Evolutionary conservation across 1,140 invertebrate species (phyloP).

Genomic region (Bathynomus jamesi): DNA sequence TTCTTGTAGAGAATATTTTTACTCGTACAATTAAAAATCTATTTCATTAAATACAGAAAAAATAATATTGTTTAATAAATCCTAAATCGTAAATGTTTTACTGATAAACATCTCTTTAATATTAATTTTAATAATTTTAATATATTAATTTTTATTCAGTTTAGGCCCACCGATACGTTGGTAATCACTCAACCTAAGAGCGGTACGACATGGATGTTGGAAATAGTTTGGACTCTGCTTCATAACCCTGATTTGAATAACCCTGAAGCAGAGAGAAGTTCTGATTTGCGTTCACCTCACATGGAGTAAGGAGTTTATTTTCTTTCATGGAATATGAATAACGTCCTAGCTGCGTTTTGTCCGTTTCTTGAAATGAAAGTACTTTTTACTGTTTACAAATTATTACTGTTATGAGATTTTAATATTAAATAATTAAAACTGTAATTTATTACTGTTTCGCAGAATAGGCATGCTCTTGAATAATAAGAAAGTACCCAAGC

Average conservation of each 20-base stretch:
- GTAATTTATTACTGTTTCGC: background rate
- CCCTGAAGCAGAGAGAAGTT: background rate
- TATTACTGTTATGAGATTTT: background rate
- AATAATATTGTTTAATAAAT: too few relatives aligned
- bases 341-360: too few relatives aligned
- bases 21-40: too few relatives aligned
- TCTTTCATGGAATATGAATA: too few relatives aligned
- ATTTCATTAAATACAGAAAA: too few relatives aligned
- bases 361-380: too few relatives aligned
- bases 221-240: conserved; percentile 65
- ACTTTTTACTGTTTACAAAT: background rate
- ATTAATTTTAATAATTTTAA: too few relatives aligned
- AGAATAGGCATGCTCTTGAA: background rate
- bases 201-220: conserved; percentile 74
- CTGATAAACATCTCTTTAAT: too few relatives aligned
- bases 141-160: too few relatives aligned
- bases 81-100: too few relatives aligned
- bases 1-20: too few relatives aligned
- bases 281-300: background rate
- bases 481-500: background rate
- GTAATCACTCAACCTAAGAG: conserved; percentile 29
- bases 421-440: background rate
- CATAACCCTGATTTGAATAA: conserved; percentile 54
- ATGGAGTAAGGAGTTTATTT: conserved; percentile 4
- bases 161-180: too few relatives aligned